Evolutionary conservation across 2,888 invertebrate species (phyloP).

Genomic region (Nymphalis c-album): DNA sequence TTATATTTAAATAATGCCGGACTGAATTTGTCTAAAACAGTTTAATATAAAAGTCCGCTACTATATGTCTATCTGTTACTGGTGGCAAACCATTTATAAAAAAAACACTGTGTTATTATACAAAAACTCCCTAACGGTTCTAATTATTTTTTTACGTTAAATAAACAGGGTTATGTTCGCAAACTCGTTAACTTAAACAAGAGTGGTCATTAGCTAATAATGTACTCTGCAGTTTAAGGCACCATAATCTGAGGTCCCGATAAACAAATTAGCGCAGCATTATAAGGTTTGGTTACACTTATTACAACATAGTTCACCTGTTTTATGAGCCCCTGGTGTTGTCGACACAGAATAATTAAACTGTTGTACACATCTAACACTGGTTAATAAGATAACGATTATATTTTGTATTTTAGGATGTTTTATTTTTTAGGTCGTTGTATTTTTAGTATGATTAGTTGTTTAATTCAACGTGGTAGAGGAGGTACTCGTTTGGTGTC

Average conservation of each 20-base stretch:
- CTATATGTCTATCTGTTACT: too few relatives aligned
- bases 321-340: constrained; percentile 7
- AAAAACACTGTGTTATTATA: background rate
- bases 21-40: too few relatives aligned
- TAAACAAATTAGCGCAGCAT: constrained; percentile 42
- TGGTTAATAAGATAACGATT: too few relatives aligned
- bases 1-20: too few relatives aligned
- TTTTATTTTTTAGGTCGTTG: too few relatives aligned
- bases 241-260: constrained; percentile 22
- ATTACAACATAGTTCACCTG: constrained; percentile 11
- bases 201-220: constrained; percentile 11
- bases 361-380: background rate
- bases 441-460: too few relatives aligned
- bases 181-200: constrained; percentile 7
- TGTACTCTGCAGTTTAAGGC: constrained; percentile 1
- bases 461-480: too few relatives aligned
- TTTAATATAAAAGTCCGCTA: too few relatives aligned
- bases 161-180: background rate
- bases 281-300: constrained; percentile 28
- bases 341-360: background rate
- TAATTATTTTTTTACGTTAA: constrained; percentile 4
- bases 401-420: too few relatives aligned
- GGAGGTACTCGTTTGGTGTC: too few relatives aligned
- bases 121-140: background rate
- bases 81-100: background rate